A percentile compares a stretch with the other conserved stretches of the same genome.
Evolutionary conservation across 2,113 vertebrate species (phyloP).

Genomic region (Pimephales promelas): DNA sequence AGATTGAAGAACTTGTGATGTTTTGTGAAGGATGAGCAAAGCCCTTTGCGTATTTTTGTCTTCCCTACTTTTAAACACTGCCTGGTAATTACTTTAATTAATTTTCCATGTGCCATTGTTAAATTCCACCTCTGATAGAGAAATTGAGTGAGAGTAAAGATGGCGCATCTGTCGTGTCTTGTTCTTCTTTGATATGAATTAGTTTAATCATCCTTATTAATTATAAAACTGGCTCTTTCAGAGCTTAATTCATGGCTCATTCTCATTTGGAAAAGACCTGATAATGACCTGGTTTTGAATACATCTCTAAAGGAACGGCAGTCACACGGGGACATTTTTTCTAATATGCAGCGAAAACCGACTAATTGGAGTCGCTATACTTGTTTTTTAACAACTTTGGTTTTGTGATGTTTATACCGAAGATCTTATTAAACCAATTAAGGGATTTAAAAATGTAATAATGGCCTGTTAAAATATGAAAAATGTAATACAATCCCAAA

Average conservation of each 20-base stretch:
- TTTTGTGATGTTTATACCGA: neutral
- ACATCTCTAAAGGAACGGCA: neutral
- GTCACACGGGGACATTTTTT: neutral
- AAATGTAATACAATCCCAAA: neutral
- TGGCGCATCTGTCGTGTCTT: neutral
- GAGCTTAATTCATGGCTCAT: neutral
- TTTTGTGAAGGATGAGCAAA: neutral
- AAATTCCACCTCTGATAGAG: slow-evolving; percentile 2
- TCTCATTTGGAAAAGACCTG: slow-evolving; percentile 19
- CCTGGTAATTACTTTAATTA: slow-evolving; percentile 12
- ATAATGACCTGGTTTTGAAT: neutral
- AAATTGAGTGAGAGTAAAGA: slow-evolving; percentile 5
- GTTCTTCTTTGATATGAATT: slow-evolving; percentile 19
- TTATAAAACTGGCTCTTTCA: neutral
- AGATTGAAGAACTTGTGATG: neutral
- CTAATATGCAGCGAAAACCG: neutral
- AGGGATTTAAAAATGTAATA: neutral
- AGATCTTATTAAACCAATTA: neutral
- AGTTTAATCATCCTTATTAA: slow-evolving; percentile 18
- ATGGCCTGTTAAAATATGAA: neutral
- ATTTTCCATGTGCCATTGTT: neutral
- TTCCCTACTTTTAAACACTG: neutral
- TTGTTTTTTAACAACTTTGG: neutral
- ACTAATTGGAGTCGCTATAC: neutral
- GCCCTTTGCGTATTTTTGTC: neutral